These are phyloP conservation scores for Myxocyprinus asiaticus DNA, from an alignment of 2,113 vertebrate species.

Conservation along the genomic window DNA sequence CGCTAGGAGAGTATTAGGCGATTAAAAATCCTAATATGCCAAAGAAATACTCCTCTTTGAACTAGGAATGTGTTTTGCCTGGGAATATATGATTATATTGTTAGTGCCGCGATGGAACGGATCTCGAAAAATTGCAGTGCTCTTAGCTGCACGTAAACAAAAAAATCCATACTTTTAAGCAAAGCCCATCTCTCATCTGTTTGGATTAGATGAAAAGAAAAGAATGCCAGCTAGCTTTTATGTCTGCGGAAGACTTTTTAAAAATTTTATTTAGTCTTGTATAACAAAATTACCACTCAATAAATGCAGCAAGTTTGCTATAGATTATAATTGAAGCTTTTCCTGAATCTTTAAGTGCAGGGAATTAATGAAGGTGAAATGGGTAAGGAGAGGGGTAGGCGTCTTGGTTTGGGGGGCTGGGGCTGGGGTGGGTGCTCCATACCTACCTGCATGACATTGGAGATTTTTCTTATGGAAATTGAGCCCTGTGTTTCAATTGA, in stretches of 20 bases:
- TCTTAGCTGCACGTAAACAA: slow-evolving; percentile 71
- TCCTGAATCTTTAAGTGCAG: slow-evolving; percentile 52
- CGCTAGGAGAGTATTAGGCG: slow-evolving; percentile 65
- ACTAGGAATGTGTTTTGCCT: slow-evolving; percentile 74
- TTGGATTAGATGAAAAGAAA: slow-evolving; percentile 75
- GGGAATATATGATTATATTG: slow-evolving; percentile 61
- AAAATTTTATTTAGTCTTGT: slow-evolving; percentile 47
- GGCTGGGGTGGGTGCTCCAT: slow-evolving; percentile 18
- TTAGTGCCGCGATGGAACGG: slow-evolving; percentile 58
- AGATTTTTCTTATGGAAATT: slow-evolving; percentile 61
- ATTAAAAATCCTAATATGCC: slow-evolving; percentile 77
- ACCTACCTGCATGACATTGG: slow-evolving; percentile 54
- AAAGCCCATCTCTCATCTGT: slow-evolving; percentile 73
- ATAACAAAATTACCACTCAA: slow-evolving; percentile 62
- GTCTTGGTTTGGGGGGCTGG: slow-evolving; percentile 13
- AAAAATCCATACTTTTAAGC: slow-evolving; percentile 71
- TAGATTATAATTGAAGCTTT: slow-evolving; percentile 54
- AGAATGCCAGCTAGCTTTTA: slow-evolving; percentile 74
- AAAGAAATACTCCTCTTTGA: slow-evolving; percentile 73
- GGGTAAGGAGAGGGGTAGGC: not conserved
- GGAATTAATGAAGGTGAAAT: slow-evolving; percentile 59
- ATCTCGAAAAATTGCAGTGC: slow-evolving; percentile 66
- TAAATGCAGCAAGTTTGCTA: slow-evolving; percentile 53
- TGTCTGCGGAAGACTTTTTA: slow-evolving; percentile 57
- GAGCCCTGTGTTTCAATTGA: slow-evolving; percentile 52